Evolutionary conservation across 2,888 invertebrate species (phyloP), one percentile per base, ranked within the genome.

Genomic region (Agriotes lineatus): DNA sequence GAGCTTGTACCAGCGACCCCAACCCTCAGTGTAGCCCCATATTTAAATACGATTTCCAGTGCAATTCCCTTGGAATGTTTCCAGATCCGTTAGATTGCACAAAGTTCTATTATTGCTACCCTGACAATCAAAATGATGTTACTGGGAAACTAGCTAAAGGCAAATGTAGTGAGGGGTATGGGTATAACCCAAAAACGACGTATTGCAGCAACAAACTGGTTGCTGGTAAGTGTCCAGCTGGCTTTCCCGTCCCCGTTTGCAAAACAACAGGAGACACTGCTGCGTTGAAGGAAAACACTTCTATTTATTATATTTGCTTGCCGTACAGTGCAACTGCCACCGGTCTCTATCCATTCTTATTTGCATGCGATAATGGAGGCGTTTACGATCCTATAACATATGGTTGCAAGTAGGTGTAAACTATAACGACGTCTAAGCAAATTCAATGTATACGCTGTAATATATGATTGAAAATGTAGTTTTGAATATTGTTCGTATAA

Each of bases 261-360:
- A 33, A 1, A 6, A n/a, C n/a, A 9, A 2, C 35, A 1, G 72
- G 69, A n/a, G 61, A 72, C 33, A 61, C 14, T 5, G 69, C 33
- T 0, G 52, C 60, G 6, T 10, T 69, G 2, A 7, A 14, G 2
- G 50, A 50, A 44, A 66, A 66, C 54, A 62, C 69, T 1, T 61
- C 56, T 10, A 66, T 71, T 9, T 73, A 68, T 63, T 73, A 66
- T 37, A 70, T 70, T 9, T 73, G 73, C 16, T 48, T 19, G 12
- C 35, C 20, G 12, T 50, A 63, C 16, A 30, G 18, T 25, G 45
- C 1, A 9, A 5, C 14, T 0, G 19, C 12, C 2, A 10, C 19
- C 16, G 19, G 14, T 1, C 60, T 67, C n/a, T 70, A 70, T 44
- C 70, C 70, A 5, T 60, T 48, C 25, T 56, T 64, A 22, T 52